Evolutionary conservation across 2,113 vertebrate genomes (phyloP), one percentile per base, ranked within the genome.

Genomic region (Heliornis fulica): DNA sequence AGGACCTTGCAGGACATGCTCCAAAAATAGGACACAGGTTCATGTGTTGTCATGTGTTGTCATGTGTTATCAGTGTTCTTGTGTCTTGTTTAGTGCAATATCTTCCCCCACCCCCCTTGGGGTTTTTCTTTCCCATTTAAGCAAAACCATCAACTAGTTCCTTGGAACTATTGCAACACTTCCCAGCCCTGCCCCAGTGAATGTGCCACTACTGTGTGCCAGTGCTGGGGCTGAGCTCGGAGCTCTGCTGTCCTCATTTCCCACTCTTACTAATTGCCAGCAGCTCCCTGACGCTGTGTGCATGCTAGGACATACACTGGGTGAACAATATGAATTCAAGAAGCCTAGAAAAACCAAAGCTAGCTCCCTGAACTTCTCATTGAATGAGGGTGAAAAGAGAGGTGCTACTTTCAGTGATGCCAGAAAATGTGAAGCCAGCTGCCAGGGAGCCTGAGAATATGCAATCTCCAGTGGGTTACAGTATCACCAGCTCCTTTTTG

Each of bases 401-500:
- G 89, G 66, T 80, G 79, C 46, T 29, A 5, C 23, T 86, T 89
- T 77, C 81, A 69, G 65, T 80, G 45, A 70, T 34, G 91, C 87
- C 68, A 90, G 93, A 86, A 96, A 89, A 94, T 16, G 57, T 86
- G 95, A 97, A 97, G 80, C 38, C 76, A 45, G 69, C 85, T 91
- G 85, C 96, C 60, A 48, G 71, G 83, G 92, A 95, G 89, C 75
- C 72, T 7, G 32, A 78, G 92, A 96, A 72, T 51, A 45, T 8
- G 48, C 68, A 54, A 15, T 48, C 92, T 95, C 95, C 77, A 94
- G 94, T 64, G 95, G 95, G 94, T 36, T 65, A 74, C 41, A 87
- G 89, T 92, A 87, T 69, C 93, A 86, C 87, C 71, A 32, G 89
- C 70, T 87, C 15, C 75, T 54, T 97, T 97, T 96, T 95, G 93